These are phyloP conservation scores for Euleptes europaea DNA, from an alignment of 2,113 vertebrate species.

Conservation along the genomic window DNA sequence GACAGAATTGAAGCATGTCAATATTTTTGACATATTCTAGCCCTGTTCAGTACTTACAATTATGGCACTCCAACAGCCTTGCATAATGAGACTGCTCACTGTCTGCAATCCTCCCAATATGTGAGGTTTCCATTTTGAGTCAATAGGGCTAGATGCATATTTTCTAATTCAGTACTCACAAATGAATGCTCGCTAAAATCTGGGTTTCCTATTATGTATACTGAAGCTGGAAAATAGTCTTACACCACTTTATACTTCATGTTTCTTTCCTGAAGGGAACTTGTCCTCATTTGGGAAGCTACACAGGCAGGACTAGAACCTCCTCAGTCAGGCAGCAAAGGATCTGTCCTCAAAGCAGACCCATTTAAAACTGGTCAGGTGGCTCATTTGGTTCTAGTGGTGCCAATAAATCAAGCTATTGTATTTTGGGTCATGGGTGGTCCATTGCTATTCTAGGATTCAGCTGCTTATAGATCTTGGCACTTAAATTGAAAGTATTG, in stretches of 20 bases:
- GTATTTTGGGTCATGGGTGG: not conserved
- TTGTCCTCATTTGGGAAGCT: not conserved
- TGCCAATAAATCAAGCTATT: not conserved
- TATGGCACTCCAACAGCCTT: no score
- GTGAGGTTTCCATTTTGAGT: no score
- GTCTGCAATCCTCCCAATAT: no score
- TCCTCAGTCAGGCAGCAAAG: not conserved
- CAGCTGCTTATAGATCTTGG: not conserved
- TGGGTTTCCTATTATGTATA: no score
- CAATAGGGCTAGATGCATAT: no score
- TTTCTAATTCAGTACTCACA: no score
- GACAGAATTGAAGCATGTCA: no score
- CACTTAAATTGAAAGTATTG: not conserved
- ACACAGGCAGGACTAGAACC: not conserved
- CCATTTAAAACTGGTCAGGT: conserved; percentile 11
- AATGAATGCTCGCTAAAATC: no score
- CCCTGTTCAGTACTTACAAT: no score
- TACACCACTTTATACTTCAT: not conserved
- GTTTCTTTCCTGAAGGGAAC: not conserved
- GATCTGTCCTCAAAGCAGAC: not conserved
- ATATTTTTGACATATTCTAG: no score
- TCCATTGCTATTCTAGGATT: conserved; percentile 7
- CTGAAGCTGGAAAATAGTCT: not conserved
- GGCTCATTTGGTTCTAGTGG: not conserved
- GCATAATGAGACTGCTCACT: no score